Base-by-base conservation (phyloP, 2,888 invertebrate genomes). In the Lingula anatina region DNA sequence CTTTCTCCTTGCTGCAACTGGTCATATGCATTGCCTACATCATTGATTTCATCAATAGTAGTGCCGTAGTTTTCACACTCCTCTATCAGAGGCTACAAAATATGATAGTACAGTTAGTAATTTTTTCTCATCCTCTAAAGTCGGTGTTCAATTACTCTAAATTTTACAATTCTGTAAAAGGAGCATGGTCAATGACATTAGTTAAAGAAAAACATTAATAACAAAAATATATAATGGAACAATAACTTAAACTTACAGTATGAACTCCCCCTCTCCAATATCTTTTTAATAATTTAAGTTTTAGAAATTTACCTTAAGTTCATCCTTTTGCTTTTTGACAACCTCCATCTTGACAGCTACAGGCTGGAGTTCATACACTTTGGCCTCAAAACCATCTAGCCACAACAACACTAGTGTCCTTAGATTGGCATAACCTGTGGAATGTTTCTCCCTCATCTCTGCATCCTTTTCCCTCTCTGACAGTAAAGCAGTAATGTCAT, bases 21-120 rank as follows among this genome's bases (percentile, higher is more conserved):
- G n/a, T 95, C 94, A 70, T 91, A 93, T 23, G 87, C 83, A 27
- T 85, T 85, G 1, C 94, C 95, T 1, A 92, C 83, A 68, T 94
- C 93, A 77, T 92, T 93, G 47, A 91, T 83, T 80, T 89, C 91
- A 63, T 94, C 94, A 39, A 96, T 87, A 27, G 87, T 91, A 15
- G 83, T 80, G 0, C 84, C 86, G 77, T 86, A 93, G 66, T 92
- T 91, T 47, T 90, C 84, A 76, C 93, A 90, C 69, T 94, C 93
- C 73, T 91, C 90, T 18, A 86, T 80, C 43, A 96, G 82, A 0
- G 94, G 93, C 74, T 82, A 65, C 5, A 57, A 52, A 20, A 21
- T 28, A 43, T 25, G 41, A 18, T 5, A n/a, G n/a, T n/a, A n/a
- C n/a, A n/a, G n/a, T n/a, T n/a, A n/a, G n/a, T n/a, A n/a, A n/a